These are phyloP conservation scores for Psophia crepitans DNA, from an alignment of 2,113 vertebrate species.

Conservation along the genomic window DNA sequence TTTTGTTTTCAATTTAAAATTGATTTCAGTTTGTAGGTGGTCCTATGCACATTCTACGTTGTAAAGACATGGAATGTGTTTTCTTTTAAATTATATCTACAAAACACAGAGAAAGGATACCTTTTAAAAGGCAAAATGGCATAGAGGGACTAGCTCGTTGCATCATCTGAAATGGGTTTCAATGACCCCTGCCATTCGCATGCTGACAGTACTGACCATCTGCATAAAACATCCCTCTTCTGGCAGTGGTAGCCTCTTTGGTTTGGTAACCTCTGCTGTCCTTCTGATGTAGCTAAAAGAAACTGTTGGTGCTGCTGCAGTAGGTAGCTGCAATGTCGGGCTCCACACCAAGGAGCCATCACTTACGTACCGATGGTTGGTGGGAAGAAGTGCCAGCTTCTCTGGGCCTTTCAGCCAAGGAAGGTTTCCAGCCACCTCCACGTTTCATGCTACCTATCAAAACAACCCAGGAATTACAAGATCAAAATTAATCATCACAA, in stretches of 20 bases:
- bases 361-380: fast-evolving
- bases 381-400: not conserved
- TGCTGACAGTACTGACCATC: not conserved
- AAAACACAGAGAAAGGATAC: not conserved
- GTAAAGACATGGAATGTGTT: not conserved
- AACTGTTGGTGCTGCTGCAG: not conserved
- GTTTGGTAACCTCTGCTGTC: not conserved
- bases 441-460: not conserved
- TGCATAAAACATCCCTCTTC: not conserved
- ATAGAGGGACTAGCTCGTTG: not conserved
- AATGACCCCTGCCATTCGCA: not conserved
- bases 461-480: not conserved
- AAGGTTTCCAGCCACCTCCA: not conserved
- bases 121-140: not conserved
- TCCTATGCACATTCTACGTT: not conserved
- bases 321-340: not conserved
- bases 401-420: not conserved
- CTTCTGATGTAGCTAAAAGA: not conserved
- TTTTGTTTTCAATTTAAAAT: not conserved
- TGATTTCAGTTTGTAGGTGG: not conserved
- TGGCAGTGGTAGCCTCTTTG: not conserved
- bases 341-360: not conserved
- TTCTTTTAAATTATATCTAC: not conserved
- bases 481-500: not conserved
- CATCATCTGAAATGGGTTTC: not conserved